Conservation (phyloP, 2,888 invertebrate species). For the Athalia cordata region DNA sequence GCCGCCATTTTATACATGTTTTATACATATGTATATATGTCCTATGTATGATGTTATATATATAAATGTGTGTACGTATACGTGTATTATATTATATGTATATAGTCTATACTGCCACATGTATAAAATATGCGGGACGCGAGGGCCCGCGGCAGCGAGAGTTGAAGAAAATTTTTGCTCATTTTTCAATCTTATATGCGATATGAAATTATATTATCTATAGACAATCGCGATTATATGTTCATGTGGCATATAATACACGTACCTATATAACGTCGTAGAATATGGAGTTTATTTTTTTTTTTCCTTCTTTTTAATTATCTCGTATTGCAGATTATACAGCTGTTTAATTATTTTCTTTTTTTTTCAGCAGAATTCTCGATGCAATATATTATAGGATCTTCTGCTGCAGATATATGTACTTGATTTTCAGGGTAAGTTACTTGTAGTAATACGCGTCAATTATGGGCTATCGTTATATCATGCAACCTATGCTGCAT, state of each 20-base stretch:
- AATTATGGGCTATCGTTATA: no score
- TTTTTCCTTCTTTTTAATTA: background rate
- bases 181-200: no score
- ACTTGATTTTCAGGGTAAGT: background rate
- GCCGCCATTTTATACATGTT: background rate
- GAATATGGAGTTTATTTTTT: no score
- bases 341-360: background rate
- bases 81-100: no score
- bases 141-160: no score
- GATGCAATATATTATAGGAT: background rate
- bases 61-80: background rate
- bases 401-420: background rate
- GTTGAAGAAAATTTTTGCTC: no score
- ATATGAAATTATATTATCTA: no score
- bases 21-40: constrained; percentile 1
- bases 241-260: background rate
- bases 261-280: no score
- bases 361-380: background rate
- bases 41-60: background rate
- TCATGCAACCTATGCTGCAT: background rate
- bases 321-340: background rate
- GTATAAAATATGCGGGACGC: no score
- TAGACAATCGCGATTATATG: background rate
- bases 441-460: no score
- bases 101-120: background rate